Evolutionary conservation across 92 coral and sea anemone genomes (phyloP).

Genomic region (Blastomussa wellsi): DNA sequence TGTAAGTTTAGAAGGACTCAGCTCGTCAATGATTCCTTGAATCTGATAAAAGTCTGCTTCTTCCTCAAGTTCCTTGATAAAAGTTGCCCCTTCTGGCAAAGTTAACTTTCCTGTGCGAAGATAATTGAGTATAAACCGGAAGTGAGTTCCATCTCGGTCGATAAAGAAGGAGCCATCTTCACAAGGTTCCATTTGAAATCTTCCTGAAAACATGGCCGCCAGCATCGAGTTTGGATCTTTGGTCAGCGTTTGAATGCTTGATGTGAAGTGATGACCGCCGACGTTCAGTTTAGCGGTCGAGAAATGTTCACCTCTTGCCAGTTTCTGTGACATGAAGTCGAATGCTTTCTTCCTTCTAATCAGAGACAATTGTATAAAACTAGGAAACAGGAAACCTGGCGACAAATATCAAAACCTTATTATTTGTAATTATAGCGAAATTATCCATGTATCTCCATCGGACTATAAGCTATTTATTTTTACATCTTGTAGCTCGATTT

Average conservation of each 20-base stretch:
- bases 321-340: not conserved
- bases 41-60: conserved; percentile 79
- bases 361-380: too few species aligned
- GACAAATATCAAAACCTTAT: too few species aligned
- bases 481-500: too few species aligned
- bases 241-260: conserved; percentile 54
- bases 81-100: not conserved
- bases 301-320: not conserved
- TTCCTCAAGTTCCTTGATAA: conserved; percentile 43
- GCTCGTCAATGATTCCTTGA: conserved; percentile 41
- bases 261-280: conserved; percentile 57
- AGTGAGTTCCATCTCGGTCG: conserved; percentile 34
- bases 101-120: not conserved
- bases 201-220: conserved; percentile 22
- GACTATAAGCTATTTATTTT: too few species aligned
- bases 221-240: conserved; percentile 70
- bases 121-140: conserved; percentile 28
- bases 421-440: too few species aligned
- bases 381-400: too few species aligned
- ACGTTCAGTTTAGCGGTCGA: conserved; percentile 53
- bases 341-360: too few species aligned
- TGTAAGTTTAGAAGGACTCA: not conserved
- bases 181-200: not conserved
- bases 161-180: conserved; percentile 25
- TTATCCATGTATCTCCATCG: too few species aligned